Conservation (phyloP, 2,113 vertebrate species). For the Vanacampus margaritifer region DNA sequence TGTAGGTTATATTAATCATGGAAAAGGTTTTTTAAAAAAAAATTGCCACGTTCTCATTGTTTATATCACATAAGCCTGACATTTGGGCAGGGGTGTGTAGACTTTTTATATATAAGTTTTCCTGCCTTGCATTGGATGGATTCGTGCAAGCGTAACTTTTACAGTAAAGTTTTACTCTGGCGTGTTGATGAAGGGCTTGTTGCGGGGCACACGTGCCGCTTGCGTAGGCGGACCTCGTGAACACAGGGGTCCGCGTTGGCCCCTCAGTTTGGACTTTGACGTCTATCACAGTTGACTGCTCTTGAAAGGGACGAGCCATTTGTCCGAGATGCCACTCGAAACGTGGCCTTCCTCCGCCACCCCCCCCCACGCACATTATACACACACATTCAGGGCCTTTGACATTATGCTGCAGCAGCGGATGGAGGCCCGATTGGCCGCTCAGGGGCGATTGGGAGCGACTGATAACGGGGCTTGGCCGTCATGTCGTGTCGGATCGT, state of each 20-base stretch:
- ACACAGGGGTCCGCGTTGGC: slow-evolving; percentile 53
- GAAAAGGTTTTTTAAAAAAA: too few relatives aligned
- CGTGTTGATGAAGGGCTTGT: slow-evolving; percentile 35
- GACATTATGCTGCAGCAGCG: slow-evolving; percentile 52
- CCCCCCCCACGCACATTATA: slow-evolving; percentile 4
- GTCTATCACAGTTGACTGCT: slow-evolving; percentile 69
- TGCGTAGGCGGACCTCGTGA: slow-evolving; percentile 43
- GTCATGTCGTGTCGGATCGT: slow-evolving; percentile 14
- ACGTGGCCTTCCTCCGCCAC: slow-evolving; percentile 33
- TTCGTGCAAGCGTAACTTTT: not conserved
- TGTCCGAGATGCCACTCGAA: slow-evolving; percentile 63
- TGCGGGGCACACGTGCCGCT: slow-evolving; percentile 26
- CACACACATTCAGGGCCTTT: slow-evolving; percentile 20
- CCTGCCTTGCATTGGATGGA: not conserved
- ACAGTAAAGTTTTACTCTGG: not conserved
- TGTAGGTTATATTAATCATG: too few relatives aligned
- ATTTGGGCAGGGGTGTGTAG: not conserved
- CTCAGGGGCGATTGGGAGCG: slow-evolving; percentile 25
- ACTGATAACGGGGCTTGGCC: slow-evolving; percentile 21
- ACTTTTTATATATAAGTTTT: not conserved
- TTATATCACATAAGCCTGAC: not conserved
- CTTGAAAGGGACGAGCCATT: slow-evolving; percentile 71
- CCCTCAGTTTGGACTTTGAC: slow-evolving; percentile 66
- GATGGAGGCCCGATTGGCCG: slow-evolving; percentile 43
- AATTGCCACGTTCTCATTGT: too few relatives aligned